A percentile compares a stretch with the other conserved stretches of the same genome.
These are phyloP conservation scores for Megaleporinus macrocephalus DNA, from an alignment of 2,113 vertebrate genomes.

Conservation along the genomic window DNA sequence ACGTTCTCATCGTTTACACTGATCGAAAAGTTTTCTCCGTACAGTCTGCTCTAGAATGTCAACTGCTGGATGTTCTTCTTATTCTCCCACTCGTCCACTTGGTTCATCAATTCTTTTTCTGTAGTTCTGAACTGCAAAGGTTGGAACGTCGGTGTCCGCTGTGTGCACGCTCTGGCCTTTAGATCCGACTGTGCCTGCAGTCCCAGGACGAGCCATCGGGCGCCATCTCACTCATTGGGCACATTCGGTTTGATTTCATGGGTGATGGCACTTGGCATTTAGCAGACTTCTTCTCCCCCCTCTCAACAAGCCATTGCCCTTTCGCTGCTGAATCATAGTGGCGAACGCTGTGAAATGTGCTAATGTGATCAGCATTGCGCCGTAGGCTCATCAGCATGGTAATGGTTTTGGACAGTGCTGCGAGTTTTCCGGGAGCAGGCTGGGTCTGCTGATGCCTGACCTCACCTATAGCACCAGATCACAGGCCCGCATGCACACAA, in stretches of 20 bases:
- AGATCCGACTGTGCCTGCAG: background rate
- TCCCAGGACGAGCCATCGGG: background rate
- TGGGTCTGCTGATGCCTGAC: background rate
- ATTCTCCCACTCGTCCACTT: background rate
- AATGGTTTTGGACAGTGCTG: slow-evolving; percentile 25
- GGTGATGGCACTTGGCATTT: slow-evolving; percentile 27
- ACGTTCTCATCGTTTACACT: too few species aligned
- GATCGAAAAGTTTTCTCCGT: too few species aligned
- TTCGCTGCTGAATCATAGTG: background rate
- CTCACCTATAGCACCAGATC: background rate
- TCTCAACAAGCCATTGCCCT: background rate
- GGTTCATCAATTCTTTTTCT: background rate
- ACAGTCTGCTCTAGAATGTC: too few species aligned
- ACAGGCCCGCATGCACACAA: background rate
- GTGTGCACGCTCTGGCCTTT: background rate
- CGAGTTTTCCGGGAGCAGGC: background rate
- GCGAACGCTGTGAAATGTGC: slow-evolving; percentile 2
- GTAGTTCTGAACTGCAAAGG: background rate
- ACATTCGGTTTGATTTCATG: background rate
- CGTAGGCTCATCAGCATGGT: slow-evolving; percentile 25
- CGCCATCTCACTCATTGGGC: background rate
- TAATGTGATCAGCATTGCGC: slow-evolving; percentile 21
- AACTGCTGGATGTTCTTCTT: background rate
- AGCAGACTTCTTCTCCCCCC: background rate
- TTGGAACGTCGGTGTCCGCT: background rate